Evolutionary conservation across 2,888 invertebrate species (phyloP), one percentile per base, ranked within the genome.

Genomic region (Luperina testacea): DNA sequence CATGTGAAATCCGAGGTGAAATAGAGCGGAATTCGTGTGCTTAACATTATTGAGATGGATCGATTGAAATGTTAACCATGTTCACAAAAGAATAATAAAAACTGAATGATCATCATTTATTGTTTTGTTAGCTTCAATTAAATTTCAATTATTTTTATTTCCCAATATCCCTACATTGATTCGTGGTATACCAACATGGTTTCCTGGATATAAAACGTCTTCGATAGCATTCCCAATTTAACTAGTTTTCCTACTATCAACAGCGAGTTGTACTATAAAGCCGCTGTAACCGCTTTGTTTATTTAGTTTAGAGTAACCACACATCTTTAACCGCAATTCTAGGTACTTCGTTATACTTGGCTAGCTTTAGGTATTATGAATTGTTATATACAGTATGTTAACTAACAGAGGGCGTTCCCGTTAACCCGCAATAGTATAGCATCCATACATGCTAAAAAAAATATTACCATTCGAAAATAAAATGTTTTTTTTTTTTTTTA

Each of bases 251-350:
- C 61, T 76, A 59, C n/a, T 75, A 84, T 78, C 75, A 80, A 75
- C 72, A 79, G 51, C 63, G 51, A 72, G 61, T 72, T 79, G 78
- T 80, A 82, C 70, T 65, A 70, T 45, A 81, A 76, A 88, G 76
- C 71, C 15, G 27, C 64, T 79, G n/a, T 82, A 74, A 75, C 42
- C 75, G 77, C 79, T 85, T 82, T 80, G 78, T 82, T 87, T 86
- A 70, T 86, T 88, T 81, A 76, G 75, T 85, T 86, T 87, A 80
- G 80, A 68, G 63, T 75, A 79, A 81, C 83, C 77, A 83, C 80
- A 84, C 81, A 77, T 83, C 75, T 82, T 74, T 75, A 84, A 83
- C 76, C 67, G 78, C 72, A 81, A 77, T 81, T 84, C 73, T 69
- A 38, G 38, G 38, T 38, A 57, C 73, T 51, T 77, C 72, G 72